Conservation (phyloP, 2,888 invertebrate species). For the Spilosoma lubricipeda region DNA sequence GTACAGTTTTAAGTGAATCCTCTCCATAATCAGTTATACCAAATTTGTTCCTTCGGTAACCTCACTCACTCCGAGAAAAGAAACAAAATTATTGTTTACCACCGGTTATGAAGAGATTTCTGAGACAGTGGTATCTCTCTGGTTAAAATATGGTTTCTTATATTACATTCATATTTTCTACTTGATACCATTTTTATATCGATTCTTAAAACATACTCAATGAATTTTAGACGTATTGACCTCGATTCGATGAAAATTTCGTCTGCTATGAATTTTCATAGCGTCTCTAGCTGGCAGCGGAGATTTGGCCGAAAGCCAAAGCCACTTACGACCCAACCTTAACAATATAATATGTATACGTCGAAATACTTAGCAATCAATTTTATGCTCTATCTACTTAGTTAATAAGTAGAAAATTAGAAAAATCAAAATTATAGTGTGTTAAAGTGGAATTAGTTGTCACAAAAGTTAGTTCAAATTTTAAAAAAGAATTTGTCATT, state of each 20-base stretch:
- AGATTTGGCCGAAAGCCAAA: constrained; percentile 57
- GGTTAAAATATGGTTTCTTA: background rate
- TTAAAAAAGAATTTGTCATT: background rate
- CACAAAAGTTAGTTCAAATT: background rate
- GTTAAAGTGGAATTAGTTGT: background rate
- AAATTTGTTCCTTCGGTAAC: too few relatives aligned
- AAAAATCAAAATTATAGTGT: background rate
- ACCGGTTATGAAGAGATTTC: too few relatives aligned
- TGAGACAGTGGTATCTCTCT: too few relatives aligned
- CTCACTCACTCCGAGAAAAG: too few relatives aligned
- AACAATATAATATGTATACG: constrained; percentile 32
- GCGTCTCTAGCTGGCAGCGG: constrained; percentile 38
- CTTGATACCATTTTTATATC: background rate
- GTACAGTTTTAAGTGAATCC: too few relatives aligned
- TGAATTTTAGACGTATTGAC: constrained; percentile 25
- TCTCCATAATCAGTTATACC: too few relatives aligned
- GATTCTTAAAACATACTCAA: background rate
- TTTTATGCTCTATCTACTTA: constrained; percentile 35
- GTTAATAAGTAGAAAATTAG: constrained; percentile 38
- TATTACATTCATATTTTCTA: background rate
- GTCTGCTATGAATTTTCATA: constrained; percentile 56
- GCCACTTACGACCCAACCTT: constrained; percentile 43
- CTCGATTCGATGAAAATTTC: constrained; percentile 54
- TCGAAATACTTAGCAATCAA: constrained; percentile 40
- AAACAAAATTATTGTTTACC: too few relatives aligned